phyloP scores from a whole-genome alignment of 2,113 vertebrate species.

The Taurulus bubalis region DNA sequence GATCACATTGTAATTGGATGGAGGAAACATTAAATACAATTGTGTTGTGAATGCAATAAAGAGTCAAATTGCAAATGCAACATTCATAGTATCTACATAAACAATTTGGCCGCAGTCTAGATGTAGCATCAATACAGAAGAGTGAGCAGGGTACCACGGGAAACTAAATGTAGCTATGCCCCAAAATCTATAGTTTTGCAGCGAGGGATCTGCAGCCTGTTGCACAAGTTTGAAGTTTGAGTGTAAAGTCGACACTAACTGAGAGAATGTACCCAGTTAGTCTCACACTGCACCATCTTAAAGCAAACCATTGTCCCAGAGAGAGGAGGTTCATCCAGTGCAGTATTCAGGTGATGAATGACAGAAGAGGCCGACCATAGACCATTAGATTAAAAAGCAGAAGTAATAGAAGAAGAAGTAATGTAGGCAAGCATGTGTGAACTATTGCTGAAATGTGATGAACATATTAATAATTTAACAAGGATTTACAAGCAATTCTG shows the following conservation, averaged over 20 bases:
- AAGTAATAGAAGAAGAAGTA: too few relatives aligned
- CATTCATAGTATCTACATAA: not conserved
- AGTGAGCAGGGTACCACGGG: not conserved
- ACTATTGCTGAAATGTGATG: too few relatives aligned
- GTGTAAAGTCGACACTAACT: not conserved
- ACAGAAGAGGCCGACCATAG: too few relatives aligned
- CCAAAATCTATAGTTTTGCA: not conserved
- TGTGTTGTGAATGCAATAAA: not conserved
- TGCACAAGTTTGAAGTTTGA: too few relatives aligned
- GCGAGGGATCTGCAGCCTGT: too few relatives aligned
- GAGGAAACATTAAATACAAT: not conserved
- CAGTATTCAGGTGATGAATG: too few relatives aligned
- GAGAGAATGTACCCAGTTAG: not conserved
- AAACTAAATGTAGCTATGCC: not conserved
- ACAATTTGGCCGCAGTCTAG: not conserved
- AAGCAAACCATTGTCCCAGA: not conserved
- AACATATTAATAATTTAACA: too few relatives aligned
- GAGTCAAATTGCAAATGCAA: not conserved
- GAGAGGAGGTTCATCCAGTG: not conserved
- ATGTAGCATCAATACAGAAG: not conserved
- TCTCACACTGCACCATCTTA: not conserved
- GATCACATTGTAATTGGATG: conserved; percentile 15
- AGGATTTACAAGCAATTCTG: too few relatives aligned
- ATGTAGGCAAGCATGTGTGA: too few relatives aligned
- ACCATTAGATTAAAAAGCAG: too few relatives aligned